Base-by-base conservation (phyloP, 2,113 vertebrate species). In the Dicrurus megarhynchus region DNA sequence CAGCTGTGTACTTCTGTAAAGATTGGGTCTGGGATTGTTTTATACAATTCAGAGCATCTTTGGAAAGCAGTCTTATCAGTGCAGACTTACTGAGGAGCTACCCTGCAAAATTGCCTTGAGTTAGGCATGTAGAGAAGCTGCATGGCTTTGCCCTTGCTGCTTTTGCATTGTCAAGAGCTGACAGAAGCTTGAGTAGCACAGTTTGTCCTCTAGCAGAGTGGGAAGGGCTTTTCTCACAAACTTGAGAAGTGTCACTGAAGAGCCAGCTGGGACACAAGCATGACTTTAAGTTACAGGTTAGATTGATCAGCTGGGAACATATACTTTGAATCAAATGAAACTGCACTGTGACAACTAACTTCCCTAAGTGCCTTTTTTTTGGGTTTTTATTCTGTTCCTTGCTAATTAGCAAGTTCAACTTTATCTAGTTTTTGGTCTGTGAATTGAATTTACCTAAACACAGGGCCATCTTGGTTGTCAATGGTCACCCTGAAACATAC, bases 141-240 rank as follows among this genome's bases (percentile, higher is more conserved):
- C 1, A 1, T 0, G 0, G 17, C 35, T 89, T 94, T 78, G 47
- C 60, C 50, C 26, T 64, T 0, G 0, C 14, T 83, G 10, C 22
- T 37, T 86, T 69, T 69, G 55, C 16, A 1, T 86, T 85, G n/a
- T 80, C 19, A 46, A n/a, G 75, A 80, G 57, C 67, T 88, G 63
- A 42, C 10, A 68, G 52, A 76, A 30, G 37, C 33, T 67, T 33
- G 60, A 39, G 59, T 81, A 63, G 32, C 22, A 7, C 42, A 11
- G 37, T 44, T 92, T 73, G 19, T 89, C 50, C 7, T 46, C 35
- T 70, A 44, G 60, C 30, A 39, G 60, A 63, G 21, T 2, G 8
- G 42, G 39, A 63, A 39, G 42, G 60, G 7, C 1, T 70, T 89
- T 92, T 74, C 80, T 81, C 23, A 32, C 11, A 44, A 42, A 30